Evolutionary conservation across 2,797 vertebrate species (phyloP).

Genomic region (Microctenopoma stevenorrisi): DNA sequence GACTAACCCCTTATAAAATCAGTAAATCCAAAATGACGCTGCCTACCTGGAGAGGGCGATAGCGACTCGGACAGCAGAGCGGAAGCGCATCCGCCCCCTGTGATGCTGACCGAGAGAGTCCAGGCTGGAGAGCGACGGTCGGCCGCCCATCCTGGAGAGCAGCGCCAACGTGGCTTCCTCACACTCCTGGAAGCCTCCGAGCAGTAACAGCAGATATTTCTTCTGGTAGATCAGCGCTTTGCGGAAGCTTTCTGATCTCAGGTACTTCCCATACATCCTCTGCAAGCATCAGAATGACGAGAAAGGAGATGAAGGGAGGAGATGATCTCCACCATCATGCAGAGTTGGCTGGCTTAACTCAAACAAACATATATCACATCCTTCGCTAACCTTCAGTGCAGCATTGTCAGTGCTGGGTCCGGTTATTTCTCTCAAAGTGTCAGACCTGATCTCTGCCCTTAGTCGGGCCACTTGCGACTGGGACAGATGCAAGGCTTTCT

Average conservation of each 20-base stretch:
- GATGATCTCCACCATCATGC: too few species aligned
- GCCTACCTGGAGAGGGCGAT: constrained; percentile 93
- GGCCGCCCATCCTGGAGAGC: constrained; percentile 92
- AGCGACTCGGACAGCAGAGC: constrained; percentile 91
- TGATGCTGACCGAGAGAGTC: constrained; percentile 83
- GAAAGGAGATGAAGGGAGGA: background rate
- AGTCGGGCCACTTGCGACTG: constrained; percentile 89
- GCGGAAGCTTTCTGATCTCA: constrained; percentile 95
- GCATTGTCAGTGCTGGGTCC: constrained; percentile 87
- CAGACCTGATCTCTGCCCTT: constrained; percentile 87
- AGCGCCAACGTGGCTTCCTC: constrained; percentile 93
- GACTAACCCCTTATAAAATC: background rate
- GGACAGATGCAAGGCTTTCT: constrained; percentile 87
- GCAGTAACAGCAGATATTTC: constrained; percentile 93
- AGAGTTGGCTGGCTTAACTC: background rate
- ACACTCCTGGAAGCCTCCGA: constrained; percentile 96
- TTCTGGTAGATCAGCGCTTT: constrained; percentile 99
- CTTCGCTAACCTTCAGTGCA: constrained; percentile 86
- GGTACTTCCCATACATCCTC: constrained; percentile 95
- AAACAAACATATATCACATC: background rate
- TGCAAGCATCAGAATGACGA: constrained; percentile 53
- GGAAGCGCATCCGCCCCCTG: constrained; percentile 89
- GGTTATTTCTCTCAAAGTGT: constrained; percentile 84
- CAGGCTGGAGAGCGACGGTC: constrained; percentile 81
- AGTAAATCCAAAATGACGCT: background rate